phyloP scores from a whole-genome alignment of 2,888 invertebrate genomes.

The Vannuccia rotundouncinata region DNA sequence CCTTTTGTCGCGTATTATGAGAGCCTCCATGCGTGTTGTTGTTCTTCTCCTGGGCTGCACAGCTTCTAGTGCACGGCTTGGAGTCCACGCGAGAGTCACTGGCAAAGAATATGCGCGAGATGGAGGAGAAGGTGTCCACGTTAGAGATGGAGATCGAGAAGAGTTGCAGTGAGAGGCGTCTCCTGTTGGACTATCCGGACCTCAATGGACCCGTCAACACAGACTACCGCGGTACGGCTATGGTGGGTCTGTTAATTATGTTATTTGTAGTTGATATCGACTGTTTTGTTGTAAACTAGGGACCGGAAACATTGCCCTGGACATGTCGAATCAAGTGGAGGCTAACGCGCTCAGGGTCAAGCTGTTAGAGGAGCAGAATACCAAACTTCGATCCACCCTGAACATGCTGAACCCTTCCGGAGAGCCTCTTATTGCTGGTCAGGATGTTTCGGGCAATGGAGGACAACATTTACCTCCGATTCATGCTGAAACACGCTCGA shows the following conservation, averaged over 20 bases:
- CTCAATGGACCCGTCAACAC: conserved; percentile 53
- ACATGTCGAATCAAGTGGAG: conserved; percentile 54
- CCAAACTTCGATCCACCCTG: conserved; percentile 42
- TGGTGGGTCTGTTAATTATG: too few relatives aligned
- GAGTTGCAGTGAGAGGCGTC: conserved; percentile 45
- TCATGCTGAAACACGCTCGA: not conserved
- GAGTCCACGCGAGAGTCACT: not conserved
- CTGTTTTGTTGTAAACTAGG: not conserved
- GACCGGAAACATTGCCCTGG: not conserved
- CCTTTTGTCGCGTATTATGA: too few relatives aligned
- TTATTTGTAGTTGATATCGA: too few relatives aligned
- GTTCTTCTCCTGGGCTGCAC: not conserved
- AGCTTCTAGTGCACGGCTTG: not conserved
- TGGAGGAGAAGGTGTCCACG: conserved; percentile 46
- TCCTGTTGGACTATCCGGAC: conserved; percentile 55
- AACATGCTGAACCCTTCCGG: not conserved
- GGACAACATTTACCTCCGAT: not conserved
- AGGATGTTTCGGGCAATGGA: not conserved
- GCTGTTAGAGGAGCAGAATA: conserved; percentile 51
- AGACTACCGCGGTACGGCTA: conserved; percentile 48
- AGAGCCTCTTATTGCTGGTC: not conserved
- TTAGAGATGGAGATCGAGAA: conserved; percentile 48
- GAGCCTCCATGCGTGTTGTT: not conserved
- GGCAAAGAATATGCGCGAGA: conserved; percentile 41
- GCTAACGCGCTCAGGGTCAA: conserved; percentile 51